Percentiles rank a stretch among this genome's conserved stretches.
phyloP scores from a whole-genome alignment of 2,113 vertebrate species.

The Cebus imitator region DNA sequence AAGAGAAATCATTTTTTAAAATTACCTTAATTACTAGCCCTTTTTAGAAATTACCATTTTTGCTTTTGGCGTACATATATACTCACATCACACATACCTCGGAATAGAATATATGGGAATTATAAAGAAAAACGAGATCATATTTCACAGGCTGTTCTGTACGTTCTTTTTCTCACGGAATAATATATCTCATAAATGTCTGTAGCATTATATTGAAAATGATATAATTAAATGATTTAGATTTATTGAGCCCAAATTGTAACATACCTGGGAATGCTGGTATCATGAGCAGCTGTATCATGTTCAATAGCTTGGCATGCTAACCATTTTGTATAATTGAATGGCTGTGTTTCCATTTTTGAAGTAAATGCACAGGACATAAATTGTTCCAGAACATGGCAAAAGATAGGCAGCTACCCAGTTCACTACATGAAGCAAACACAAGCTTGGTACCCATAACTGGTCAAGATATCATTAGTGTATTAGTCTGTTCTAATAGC shows the following conservation, averaged over 20 bases:
- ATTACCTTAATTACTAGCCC: not conserved
- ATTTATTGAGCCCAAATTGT: not conserved
- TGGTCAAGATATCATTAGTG: not conserved
- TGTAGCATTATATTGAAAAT: slow-evolving; percentile 48
- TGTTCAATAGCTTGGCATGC: slow-evolving; percentile 44
- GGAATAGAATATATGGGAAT: not conserved
- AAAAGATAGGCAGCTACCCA: slow-evolving; percentile 32
- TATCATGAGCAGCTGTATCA: not conserved
- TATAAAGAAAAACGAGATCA: slow-evolving; percentile 45
- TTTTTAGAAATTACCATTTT: not conserved
- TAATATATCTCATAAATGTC: slow-evolving; percentile 38
- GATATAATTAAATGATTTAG: slow-evolving; percentile 50
- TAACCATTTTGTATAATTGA: slow-evolving; percentile 24
- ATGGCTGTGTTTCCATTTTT: slow-evolving; percentile 31
- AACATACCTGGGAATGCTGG: not conserved
- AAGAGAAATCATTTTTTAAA: not conserved
- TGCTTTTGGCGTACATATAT: not conserved
- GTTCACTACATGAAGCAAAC: slow-evolving; percentile 22
- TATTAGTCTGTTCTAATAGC: too few relatives aligned
- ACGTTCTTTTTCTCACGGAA: slow-evolving; percentile 19
- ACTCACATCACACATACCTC: not conserved
- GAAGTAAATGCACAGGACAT: slow-evolving; percentile 42
- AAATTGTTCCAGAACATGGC: slow-evolving; percentile 51
- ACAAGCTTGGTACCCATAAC: not conserved
- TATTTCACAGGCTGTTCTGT: slow-evolving; percentile 41